These are phyloP conservation scores for Hippopotamyrus pictus DNA, from an alignment of 2,797 vertebrate genomes.

Conservation along the genomic window DNA sequence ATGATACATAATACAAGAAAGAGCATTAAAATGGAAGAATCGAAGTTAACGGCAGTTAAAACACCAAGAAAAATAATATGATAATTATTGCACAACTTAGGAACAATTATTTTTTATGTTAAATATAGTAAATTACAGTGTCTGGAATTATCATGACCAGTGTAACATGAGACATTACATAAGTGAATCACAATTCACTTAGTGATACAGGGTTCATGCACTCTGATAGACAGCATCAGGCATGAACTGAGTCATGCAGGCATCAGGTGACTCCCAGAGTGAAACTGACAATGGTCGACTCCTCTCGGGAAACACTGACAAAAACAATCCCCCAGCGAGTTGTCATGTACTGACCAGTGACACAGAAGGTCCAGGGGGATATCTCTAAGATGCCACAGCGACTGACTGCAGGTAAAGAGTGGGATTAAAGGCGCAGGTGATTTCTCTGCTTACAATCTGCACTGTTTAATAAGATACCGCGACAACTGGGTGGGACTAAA, in stretches of 20 bases:
- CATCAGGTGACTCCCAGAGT: background rate
- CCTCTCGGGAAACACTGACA: background rate
- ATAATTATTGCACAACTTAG: background rate
- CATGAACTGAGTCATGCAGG: background rate
- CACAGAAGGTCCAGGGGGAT: background rate
- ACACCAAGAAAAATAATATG: background rate
- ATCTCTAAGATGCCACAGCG: background rate
- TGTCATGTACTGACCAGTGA: background rate
- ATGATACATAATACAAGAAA: background rate
- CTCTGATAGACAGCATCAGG: background rate
- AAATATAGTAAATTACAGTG: background rate
- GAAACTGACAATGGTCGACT: background rate
- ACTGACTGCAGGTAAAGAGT: background rate
- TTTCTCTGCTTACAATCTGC: background rate
- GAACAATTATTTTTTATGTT: constrained; percentile 7
- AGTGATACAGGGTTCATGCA: background rate
- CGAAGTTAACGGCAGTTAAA: background rate
- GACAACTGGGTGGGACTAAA: background rate
- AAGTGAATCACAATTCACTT: background rate
- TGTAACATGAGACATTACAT: constrained; percentile 2
- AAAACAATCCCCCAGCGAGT: background rate
- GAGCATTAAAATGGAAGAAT: background rate
- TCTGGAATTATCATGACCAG: background rate
- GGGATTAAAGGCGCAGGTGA: background rate
- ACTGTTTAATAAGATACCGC: background rate